Evolutionary conservation across 2,888 invertebrate species (phyloP), one percentile per base, ranked within the genome.

Genomic region (Troilus luridus): DNA sequence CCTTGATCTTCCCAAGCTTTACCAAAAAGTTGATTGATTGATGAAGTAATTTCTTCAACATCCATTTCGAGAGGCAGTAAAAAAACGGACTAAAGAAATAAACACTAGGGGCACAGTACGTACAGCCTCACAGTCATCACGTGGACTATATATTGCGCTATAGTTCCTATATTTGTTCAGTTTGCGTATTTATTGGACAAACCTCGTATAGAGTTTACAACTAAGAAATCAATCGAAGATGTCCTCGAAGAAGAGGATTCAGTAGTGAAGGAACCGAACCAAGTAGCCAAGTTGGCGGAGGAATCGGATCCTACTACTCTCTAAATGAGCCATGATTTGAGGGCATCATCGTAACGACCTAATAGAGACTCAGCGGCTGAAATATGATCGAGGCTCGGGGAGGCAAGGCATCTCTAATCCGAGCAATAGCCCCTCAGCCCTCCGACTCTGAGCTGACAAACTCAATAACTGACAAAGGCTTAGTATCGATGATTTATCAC

Each of bases 391-490:
- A 77, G 72, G 14, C 24, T 14, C 67, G 14, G 12, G 41, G 14
- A 67, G 67, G 12, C 3, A 6, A 5, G 72, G 19, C 72, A 41
- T 77, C 72, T 41, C 72, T 77, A 77, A 77, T 27, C 72, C 72
- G 17, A 10, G 19, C 27, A 27, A 19, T 9, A 19, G 41, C 8
- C 41, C 27, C 19, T 17, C 2, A 17, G 7, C 9, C 8, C 41
- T 41, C 19, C 27, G 8, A 17, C 17, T 19, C 7, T 17, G 27
- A 10, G 3, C 72, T 41, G 72, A 17, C 72, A 77, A 77, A 77
- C 72, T 77, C 72, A 77, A 77, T 77, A 77, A 77, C 72, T 77
- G 72, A 77, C 72, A 77, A 77, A 77, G 72, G 72, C 72, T 77
- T 77, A 77, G 19, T 24, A 67, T 41, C 8, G 0, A 77, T 77